A percentile compares a stretch with the other conserved stretches of the same genome.
These are phyloP conservation scores for Cichladusa arquata DNA, from an alignment of 2,113 vertebrate species.

Conservation along the genomic window DNA sequence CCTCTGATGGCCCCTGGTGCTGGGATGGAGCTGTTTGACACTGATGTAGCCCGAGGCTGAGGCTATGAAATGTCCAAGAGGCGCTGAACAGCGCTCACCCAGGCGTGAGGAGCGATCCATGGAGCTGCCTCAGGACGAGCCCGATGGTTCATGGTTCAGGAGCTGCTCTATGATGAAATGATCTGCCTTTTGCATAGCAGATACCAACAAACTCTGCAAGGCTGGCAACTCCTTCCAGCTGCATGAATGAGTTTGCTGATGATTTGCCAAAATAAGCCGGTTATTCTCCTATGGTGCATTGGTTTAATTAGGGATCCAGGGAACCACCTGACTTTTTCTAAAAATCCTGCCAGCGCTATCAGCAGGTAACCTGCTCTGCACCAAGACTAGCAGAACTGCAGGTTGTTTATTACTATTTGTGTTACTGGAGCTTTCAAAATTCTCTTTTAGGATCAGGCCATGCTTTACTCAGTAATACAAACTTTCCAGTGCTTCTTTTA, in stretches of 20 bases:
- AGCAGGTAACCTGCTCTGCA: neutral
- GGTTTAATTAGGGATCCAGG: neutral
- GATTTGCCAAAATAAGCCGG: neutral
- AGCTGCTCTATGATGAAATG: accelerated
- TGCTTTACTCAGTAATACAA: neutral
- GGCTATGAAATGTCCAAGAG: accelerated
- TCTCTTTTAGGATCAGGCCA: neutral
- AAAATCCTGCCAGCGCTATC: neutral
- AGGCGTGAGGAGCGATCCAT: accelerated
- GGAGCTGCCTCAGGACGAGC: accelerated
- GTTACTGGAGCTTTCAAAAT: neutral
- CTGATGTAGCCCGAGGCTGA: neutral
- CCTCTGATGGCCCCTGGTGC: neutral
- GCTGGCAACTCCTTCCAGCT: neutral
- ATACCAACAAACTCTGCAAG: neutral
- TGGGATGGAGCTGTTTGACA: neutral
- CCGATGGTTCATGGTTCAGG: neutral
- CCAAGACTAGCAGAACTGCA: neutral
- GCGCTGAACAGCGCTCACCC: neutral
- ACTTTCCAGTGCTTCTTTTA: neutral
- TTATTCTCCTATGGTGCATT: neutral
- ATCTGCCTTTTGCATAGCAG: neutral
- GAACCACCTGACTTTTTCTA: neutral
- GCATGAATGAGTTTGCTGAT: neutral
- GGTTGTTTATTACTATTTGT: neutral